phyloP scores from a whole-genome alignment of 2,888 invertebrate species.

The Polyommatus icarus region DNA sequence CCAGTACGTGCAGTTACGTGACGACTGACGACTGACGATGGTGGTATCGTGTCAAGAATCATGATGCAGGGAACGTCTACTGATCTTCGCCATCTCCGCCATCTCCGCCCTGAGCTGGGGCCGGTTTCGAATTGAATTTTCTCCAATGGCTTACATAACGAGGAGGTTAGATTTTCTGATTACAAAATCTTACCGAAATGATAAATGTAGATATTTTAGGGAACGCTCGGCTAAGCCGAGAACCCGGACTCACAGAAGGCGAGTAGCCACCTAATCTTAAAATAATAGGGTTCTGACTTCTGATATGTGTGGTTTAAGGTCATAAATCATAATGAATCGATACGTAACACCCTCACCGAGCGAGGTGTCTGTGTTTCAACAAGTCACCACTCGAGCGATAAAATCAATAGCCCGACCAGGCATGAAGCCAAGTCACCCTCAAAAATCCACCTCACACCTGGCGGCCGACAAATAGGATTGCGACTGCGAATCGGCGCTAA shows the following conservation, averaged over 20 bases:
- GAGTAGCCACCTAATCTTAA: background rate
- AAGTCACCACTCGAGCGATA: slow-evolving; percentile 20
- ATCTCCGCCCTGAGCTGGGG: background rate
- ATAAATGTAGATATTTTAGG: too few relatives aligned
- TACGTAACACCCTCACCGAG: background rate
- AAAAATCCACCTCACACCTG: background rate
- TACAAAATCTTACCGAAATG: too few relatives aligned
- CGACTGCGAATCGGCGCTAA: background rate
- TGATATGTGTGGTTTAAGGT: background rate
- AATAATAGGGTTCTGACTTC: background rate
- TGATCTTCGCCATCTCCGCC: background rate
- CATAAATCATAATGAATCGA: background rate
- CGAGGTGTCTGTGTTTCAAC: slow-evolving; percentile 1
- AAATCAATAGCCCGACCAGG: slow-evolving; percentile 27
- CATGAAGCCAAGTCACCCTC: slow-evolving; percentile 24
- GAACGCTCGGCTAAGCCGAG: too few relatives aligned
- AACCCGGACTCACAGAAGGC: too few relatives aligned
- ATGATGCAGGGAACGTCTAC: background rate
- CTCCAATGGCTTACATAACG: too few relatives aligned
- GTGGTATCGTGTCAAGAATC: slow-evolving; percentile 4
- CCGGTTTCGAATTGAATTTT: background rate
- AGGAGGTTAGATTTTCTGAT: too few relatives aligned
- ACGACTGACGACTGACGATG: background rate
- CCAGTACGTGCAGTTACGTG: background rate
- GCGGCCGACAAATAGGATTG: slow-evolving; percentile 1